phyloP scores from a whole-genome alignment of 2,888 invertebrate genomes.

The Listrodromus nycthemerus region DNA sequence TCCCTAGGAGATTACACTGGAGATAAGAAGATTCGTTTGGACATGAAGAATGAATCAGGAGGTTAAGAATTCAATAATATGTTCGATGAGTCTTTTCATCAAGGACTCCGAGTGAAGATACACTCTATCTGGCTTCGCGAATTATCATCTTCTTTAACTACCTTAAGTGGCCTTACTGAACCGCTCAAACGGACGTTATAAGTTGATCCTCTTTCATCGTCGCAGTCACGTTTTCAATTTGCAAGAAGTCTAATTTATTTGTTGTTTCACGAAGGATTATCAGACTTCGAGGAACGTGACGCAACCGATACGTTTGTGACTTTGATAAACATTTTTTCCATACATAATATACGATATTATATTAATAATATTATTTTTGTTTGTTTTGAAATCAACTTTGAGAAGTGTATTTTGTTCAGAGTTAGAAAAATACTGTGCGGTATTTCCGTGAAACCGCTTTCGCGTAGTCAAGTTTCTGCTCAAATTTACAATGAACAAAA shows the following conservation, averaged over 20 bases:
- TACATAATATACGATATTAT: neutral
- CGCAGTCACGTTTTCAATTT: no score
- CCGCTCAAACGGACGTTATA: neutral
- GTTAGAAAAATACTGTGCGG: no score
- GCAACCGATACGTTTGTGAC: neutral
- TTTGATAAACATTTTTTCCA: neutral
- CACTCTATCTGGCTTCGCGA: neutral
- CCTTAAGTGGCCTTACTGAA: neutral
- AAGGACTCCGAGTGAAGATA: neutral
- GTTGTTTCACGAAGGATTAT: neutral
- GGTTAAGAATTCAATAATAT: slow-evolving; percentile 20
- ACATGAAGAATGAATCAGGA: neutral
- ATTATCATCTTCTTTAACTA: neutral
- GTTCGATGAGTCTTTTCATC: slow-evolving; percentile 9
- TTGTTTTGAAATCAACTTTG: no score
- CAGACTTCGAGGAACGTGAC: neutral
- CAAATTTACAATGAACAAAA: neutral
- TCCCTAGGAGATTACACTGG: neutral
- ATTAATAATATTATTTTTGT: no score
- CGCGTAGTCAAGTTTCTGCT: no score
- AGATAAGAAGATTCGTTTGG: slow-evolving; percentile 4
- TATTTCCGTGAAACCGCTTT: no score
- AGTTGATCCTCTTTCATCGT: neutral
- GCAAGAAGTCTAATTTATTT: neutral
- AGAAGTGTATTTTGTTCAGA: no score